Conservation (phyloP, 2,888 invertebrate species). For the Xylota segnis region DNA sequence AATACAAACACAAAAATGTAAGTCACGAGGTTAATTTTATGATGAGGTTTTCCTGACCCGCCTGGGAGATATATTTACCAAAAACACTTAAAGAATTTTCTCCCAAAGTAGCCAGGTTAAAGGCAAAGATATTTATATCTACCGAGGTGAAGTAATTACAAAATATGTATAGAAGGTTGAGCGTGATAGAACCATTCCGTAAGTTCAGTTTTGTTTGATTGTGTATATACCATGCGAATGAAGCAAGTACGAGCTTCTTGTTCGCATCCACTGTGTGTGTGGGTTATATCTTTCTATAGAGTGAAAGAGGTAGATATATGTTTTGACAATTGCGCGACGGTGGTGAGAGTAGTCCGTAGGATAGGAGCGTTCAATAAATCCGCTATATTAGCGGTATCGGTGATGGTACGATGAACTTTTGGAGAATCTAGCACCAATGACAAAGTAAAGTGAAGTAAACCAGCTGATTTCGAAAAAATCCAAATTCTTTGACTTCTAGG, state of each 20-base stretch:
- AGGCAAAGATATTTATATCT: constrained; percentile 71
- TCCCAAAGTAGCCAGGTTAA: constrained; percentile 63
- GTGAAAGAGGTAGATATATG: neutral
- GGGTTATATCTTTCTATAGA: neutral
- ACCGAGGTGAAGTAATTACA: constrained; percentile 59
- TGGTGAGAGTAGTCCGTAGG: too few species aligned
- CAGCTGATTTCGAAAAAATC: too few species aligned
- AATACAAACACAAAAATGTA: constrained; percentile 21
- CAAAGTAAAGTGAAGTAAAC: too few species aligned
- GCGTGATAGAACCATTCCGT: constrained; percentile 39
- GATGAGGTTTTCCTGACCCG: constrained; percentile 33
- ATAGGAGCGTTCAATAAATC: too few species aligned
- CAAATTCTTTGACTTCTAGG: too few species aligned
- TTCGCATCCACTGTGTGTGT: neutral
- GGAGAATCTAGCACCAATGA: too few species aligned
- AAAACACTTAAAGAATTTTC: constrained; percentile 54
- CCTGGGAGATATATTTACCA: constrained; percentile 62
- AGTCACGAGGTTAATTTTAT: constrained; percentile 57
- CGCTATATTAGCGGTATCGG: too few species aligned
- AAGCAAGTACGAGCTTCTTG: neutral
- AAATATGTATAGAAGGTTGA: constrained; percentile 40
- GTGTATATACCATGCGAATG: neutral
- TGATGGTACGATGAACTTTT: too few species aligned
- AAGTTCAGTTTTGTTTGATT: neutral
- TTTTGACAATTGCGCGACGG: neutral